phyloP scores from a whole-genome alignment of 2,888 invertebrate species.

The Drosophila flavopinicola region DNA sequence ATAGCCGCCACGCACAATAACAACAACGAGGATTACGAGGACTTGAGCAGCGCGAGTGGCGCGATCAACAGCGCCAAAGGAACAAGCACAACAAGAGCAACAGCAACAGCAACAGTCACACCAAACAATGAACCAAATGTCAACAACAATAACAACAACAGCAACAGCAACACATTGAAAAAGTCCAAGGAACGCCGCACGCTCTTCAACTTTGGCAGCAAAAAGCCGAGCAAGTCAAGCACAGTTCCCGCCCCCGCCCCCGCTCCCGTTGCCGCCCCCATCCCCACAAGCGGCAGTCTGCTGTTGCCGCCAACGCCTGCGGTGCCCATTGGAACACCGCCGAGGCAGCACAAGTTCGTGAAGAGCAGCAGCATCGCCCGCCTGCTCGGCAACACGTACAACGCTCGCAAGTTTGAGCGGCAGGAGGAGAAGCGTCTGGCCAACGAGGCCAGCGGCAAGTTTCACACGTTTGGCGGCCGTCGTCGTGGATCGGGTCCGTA shows the following conservation, averaged over 20 bases:
- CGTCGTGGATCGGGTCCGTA: slow-evolving; percentile 70
- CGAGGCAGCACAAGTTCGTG: slow-evolving; percentile 81
- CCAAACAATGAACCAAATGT: slow-evolving; percentile 66
- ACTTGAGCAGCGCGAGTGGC: slow-evolving; percentile 57
- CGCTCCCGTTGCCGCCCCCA: neutral
- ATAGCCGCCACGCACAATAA: slow-evolving; percentile 63
- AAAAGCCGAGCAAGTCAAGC: slow-evolving; percentile 49
- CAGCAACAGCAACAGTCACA: slow-evolving; percentile 51
- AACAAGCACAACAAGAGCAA: slow-evolving; percentile 44
- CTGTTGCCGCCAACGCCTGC: slow-evolving; percentile 43
- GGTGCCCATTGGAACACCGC: slow-evolving; percentile 75
- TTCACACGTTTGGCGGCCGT: slow-evolving; percentile 81
- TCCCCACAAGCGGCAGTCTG: slow-evolving; percentile 21
- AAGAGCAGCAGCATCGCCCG: slow-evolving; percentile 84
- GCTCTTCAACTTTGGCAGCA: slow-evolving; percentile 63
- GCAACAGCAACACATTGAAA: slow-evolving; percentile 53
- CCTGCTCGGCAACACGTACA: slow-evolving; percentile 84
- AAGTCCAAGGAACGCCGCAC: slow-evolving; percentile 67
- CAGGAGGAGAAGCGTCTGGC: slow-evolving; percentile 74
- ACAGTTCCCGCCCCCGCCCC: neutral
- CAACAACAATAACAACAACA: slow-evolving; percentile 42
- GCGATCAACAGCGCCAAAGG: slow-evolving; percentile 60
- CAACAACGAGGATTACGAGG: slow-evolving; percentile 72
- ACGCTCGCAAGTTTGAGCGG: slow-evolving; percentile 83
- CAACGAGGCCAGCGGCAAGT: slow-evolving; percentile 72